These are phyloP conservation scores for Puffinus mauretanicus DNA, from an alignment of 2,113 vertebrate genomes.

Conservation along the genomic window DNA sequence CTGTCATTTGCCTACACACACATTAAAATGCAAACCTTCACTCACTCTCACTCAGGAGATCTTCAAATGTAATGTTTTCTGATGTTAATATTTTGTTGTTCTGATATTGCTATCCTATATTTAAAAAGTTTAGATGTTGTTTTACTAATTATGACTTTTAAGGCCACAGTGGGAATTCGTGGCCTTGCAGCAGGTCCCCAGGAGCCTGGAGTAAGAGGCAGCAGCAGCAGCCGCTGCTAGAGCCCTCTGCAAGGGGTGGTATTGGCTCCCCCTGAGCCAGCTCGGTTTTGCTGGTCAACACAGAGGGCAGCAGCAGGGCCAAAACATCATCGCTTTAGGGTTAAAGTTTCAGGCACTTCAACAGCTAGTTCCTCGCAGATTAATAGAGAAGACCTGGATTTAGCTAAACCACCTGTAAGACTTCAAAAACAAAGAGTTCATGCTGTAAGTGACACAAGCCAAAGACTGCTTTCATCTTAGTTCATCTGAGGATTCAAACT, in stretches of 20 bases:
- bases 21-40: neutral
- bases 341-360: neutral
- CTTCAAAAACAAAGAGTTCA: neutral
- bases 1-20: neutral
- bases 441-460: neutral
- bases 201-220: neutral
- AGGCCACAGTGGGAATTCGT: neutral
- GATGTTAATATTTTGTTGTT: neutral
- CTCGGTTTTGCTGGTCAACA: neutral
- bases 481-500: neutral
- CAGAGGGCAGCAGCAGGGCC: neutral
- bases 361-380: neutral
- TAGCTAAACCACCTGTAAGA: neutral
- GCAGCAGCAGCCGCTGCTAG: neutral
- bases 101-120: neutral
- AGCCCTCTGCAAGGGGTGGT: neutral
- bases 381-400: neutral
- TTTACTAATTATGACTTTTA: neutral
- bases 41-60: neutral
- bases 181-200: neutral
- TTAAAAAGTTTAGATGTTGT: neutral
- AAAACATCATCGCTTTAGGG: rapidly evolving
- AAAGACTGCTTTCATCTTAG: neutral
- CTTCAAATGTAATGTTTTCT: neutral
- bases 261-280: neutral